Percentiles rank a stretch among this genome's conserved stretches.
Conservation (phyloP, 2,113 vertebrate genomes). For the Neolamprologus ventralis region DNA sequence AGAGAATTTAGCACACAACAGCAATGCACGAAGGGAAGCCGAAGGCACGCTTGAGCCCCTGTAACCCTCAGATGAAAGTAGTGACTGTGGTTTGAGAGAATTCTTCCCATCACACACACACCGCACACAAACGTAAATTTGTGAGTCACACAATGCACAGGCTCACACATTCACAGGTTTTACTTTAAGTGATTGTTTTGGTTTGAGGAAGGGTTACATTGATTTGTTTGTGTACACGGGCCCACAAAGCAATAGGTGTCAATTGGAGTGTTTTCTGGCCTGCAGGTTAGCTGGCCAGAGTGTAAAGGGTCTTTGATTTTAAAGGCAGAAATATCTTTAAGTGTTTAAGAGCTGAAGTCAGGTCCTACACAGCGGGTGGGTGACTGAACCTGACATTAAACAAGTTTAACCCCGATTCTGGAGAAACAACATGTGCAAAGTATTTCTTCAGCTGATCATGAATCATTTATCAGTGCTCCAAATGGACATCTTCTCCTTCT, state of each 20-base stretch:
- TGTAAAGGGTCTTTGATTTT: neutral
- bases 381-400: neutral
- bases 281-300: neutral
- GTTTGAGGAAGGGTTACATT: neutral
- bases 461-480: neutral
- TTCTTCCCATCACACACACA: neutral
- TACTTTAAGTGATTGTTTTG: neutral
- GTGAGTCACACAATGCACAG: neutral
- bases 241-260: neutral
- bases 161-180: neutral
- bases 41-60: neutral
- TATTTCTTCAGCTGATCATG: neutral
- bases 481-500: neutral
- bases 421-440: neutral
- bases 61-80: neutral
- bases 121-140: neutral
- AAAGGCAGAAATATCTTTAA: neutral
- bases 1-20: conserved; percentile 5
- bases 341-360: neutral
- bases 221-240: neutral
- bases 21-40: neutral
- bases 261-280: neutral
- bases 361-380: neutral
- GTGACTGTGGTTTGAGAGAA: neutral
- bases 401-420: neutral